Conservation (phyloP, 2,888 invertebrate genomes). For the Phorcus lineatus region DNA sequence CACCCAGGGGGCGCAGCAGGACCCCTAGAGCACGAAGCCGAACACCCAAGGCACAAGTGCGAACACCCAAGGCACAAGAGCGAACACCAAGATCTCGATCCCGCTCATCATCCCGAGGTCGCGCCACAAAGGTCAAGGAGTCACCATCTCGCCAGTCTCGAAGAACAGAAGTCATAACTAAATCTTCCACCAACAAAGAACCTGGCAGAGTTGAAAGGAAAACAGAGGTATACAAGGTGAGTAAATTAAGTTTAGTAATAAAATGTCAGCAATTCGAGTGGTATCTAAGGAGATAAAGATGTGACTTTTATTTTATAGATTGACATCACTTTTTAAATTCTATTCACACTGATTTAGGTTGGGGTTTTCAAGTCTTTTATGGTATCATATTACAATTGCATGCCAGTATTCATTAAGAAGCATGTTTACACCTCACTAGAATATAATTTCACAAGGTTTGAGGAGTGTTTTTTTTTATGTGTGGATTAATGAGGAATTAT, state of each 20-base stretch:
- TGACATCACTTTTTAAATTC: neutral
- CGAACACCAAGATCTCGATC: slow-evolving; percentile 35
- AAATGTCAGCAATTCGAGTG: no score
- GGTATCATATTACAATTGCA: no score
- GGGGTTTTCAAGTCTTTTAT: no score
- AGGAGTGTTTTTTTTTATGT: no score
- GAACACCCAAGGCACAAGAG: neutral
- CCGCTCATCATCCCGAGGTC: slow-evolving; percentile 35
- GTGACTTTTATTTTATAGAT: no score
- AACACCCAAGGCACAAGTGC: neutral
- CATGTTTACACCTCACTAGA: no score
- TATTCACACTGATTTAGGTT: no score
- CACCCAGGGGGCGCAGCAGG: neutral
- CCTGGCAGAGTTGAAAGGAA: neutral
- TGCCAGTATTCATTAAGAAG: no score
- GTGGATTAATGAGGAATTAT: no score
- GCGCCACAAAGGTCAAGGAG: slow-evolving; percentile 18
- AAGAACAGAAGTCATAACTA: slow-evolving; percentile 29
- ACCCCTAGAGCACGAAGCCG: slow-evolving; percentile 13
- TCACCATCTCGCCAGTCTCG: slow-evolving; percentile 16
- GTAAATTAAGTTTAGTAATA: neutral
- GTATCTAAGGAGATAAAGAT: neutral
- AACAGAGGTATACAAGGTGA: neutral
- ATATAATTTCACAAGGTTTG: no score
- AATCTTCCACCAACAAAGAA: neutral